A percentile compares a stretch with the other conserved stretches of the same genome.
These are phyloP conservation scores for Synanthedon myopaeformis DNA, from an alignment of 2,888 invertebrate genomes.

Conservation along the genomic window DNA sequence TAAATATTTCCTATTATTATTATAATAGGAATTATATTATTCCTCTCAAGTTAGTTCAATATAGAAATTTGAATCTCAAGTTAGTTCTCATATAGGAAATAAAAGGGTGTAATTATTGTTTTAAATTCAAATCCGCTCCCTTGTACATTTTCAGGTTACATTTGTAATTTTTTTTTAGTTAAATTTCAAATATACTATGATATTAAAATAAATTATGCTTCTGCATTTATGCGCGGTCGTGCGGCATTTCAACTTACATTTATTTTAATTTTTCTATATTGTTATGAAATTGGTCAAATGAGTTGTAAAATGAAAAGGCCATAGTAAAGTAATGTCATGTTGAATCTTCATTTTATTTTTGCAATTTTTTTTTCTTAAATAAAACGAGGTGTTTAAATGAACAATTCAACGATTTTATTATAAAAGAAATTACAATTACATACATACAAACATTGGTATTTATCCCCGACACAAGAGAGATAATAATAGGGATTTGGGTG, in stretches of 20 bases:
- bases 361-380: neutral
- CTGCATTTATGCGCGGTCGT: no score
- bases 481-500: neutral
- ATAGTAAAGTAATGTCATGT: slow-evolving; percentile 8
- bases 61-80: no score
- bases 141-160: no score
- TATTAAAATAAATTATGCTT: no score
- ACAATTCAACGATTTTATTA: slow-evolving; percentile 46
- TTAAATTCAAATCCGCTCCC: no score
- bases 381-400: slow-evolving; percentile 7
- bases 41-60: no score
- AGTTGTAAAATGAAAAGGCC: slow-evolving; percentile 20
- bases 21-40: no score
- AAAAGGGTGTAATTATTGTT: no score
- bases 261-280: slow-evolving; percentile 22
- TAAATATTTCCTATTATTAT: no score
- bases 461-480: slow-evolving; percentile 19
- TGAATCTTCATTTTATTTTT: slow-evolving; percentile 9
- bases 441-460: slow-evolving; percentile 38
- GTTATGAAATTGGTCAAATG: slow-evolving; percentile 12
- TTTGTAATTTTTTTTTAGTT: no score
- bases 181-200: neutral
- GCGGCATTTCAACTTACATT: slow-evolving; percentile 12
- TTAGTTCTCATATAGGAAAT: no score
- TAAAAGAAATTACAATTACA: slow-evolving; percentile 44